phyloP scores from a whole-genome alignment of 2,113 vertebrate species.

The Saiga tatarica region DNA sequence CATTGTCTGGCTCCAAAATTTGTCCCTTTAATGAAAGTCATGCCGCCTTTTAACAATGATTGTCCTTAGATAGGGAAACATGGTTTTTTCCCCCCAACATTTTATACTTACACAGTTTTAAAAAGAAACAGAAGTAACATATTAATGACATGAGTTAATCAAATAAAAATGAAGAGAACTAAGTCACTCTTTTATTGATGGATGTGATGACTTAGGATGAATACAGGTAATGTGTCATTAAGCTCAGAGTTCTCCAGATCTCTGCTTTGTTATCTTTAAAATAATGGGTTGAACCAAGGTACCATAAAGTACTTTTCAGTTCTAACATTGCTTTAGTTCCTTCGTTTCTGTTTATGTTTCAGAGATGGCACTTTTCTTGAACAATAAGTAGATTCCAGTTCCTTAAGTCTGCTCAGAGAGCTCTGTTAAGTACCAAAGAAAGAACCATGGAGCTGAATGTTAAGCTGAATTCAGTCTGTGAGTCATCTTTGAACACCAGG shows the following conservation, averaged over 20 bases:
- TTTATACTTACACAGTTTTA: background rate
- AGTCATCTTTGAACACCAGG: background rate
- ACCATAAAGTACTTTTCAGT: background rate
- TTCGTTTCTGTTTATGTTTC: background rate
- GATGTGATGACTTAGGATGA: background rate
- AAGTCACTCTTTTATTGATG: background rate
- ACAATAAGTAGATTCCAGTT: background rate
- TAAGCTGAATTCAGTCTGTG: background rate
- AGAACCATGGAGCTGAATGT: background rate
- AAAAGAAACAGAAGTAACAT: background rate
- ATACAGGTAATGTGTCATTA: background rate
- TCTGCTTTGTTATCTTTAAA: slow-evolving; percentile 36
- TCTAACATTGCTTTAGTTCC: background rate
- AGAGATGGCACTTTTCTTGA: background rate
- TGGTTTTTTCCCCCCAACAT: background rate
- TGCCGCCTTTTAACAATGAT: background rate
- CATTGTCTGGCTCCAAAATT: background rate
- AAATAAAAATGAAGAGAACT: slow-evolving; percentile 17
- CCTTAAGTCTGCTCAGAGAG: background rate
- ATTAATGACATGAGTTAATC: background rate
- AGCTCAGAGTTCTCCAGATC: background rate
- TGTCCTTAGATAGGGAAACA: background rate
- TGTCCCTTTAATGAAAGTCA: background rate
- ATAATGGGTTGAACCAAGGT: background rate
- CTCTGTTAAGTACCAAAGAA: background rate